These are phyloP conservation scores for Fringilla coelebs DNA, from an alignment of 2,797 vertebrate species.

Conservation along the genomic window DNA sequence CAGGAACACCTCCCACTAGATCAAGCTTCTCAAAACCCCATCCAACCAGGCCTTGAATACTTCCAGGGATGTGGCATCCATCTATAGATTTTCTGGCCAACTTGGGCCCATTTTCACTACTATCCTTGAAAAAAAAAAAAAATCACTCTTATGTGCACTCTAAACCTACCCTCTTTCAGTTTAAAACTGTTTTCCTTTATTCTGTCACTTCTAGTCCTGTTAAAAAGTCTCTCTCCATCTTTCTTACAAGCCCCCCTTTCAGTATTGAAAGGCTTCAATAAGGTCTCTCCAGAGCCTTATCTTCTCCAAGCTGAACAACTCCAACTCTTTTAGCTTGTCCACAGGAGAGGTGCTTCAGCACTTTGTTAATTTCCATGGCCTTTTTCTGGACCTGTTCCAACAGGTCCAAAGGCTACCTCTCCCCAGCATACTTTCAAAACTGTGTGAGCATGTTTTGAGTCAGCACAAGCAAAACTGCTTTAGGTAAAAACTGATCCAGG, in stretches of 20 bases:
- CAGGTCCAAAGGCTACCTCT: not conserved
- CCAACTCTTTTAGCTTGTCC: not conserved
- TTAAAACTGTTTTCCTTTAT: not conserved
- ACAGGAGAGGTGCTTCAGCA: not conserved
- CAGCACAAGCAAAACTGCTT: not conserved
- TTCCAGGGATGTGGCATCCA: not conserved
- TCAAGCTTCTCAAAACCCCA: not conserved
- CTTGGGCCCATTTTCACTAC: not conserved
- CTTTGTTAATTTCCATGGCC: not conserved
- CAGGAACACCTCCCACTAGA: not conserved
- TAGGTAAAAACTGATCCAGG: not conserved
- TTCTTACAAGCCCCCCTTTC: not conserved
- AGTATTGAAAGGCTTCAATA: not conserved
- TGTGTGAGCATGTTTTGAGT: fast-evolving
- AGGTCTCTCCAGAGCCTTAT: not conserved
- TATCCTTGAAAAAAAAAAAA: not conserved
- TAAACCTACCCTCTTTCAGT: not conserved
- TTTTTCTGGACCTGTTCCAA: not conserved
- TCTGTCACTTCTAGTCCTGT: not conserved
- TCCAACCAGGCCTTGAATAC: not conserved
- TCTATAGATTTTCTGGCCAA: not conserved
- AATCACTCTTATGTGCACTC: not conserved
- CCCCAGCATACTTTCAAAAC: not conserved
- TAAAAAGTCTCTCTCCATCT: not conserved
- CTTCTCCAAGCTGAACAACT: not conserved